phyloP scores from a whole-genome alignment of 2,113 vertebrate species.

The Microtus montanus region DNA sequence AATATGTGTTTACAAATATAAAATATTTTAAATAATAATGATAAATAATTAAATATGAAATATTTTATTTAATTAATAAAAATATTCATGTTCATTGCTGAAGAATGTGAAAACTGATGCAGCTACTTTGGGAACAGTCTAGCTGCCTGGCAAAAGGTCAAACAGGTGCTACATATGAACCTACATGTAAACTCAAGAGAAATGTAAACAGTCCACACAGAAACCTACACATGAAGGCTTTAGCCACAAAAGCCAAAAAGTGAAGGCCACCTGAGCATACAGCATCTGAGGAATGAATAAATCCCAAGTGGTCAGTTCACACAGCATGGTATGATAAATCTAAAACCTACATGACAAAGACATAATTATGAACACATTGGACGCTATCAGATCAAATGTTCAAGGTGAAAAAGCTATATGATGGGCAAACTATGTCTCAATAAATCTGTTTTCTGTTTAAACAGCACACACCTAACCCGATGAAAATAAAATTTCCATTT shows the following conservation, averaged over 20 bases:
- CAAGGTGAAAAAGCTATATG: background rate
- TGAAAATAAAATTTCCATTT: background rate
- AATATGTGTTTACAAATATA: background rate
- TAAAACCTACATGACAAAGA: background rate
- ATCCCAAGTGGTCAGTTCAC: background rate
- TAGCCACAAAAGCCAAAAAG: background rate
- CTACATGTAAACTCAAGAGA: background rate
- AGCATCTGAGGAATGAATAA: background rate
- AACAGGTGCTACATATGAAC: background rate
- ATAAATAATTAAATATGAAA: background rate
- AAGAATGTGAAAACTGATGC: background rate
- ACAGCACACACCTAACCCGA: background rate
- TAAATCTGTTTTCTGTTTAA: background rate
- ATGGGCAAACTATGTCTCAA: background rate
- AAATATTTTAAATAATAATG: background rate
- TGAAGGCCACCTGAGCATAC: background rate
- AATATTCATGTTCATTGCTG: background rate
- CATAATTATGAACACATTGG: background rate
- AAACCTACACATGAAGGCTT: background rate
- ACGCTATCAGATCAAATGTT: background rate
- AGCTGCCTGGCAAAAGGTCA: background rate
- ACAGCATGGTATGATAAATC: background rate
- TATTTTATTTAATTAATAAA: background rate
- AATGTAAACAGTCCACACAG: background rate
- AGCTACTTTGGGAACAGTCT: background rate